phyloP scores from a whole-genome alignment of 2,888 invertebrate genomes.

The Calameuta idolon region DNA sequence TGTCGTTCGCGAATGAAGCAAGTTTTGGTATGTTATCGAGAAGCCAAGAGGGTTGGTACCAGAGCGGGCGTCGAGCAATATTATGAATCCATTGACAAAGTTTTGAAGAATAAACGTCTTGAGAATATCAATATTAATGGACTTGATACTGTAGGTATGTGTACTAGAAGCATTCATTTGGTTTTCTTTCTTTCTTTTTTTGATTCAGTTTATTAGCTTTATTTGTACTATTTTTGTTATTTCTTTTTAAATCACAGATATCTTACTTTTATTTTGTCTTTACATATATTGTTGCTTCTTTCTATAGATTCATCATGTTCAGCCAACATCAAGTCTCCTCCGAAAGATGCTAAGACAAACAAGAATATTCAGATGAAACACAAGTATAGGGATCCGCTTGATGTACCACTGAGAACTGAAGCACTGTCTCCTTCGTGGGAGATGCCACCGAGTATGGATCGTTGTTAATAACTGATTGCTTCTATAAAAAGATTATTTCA shows the following conservation, averaged over 20 bases:
- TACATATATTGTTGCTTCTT: neutral
- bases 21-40: slow-evolving; percentile 62
- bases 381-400: slow-evolving; percentile 55
- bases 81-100: slow-evolving; percentile 61
- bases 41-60: slow-evolving; percentile 60
- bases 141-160: slow-evolving; percentile 62
- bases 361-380: slow-evolving; percentile 60
- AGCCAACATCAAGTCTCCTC: slow-evolving; percentile 53
- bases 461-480: slow-evolving; percentile 10
- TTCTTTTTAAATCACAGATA: no score
- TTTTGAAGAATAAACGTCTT: slow-evolving; percentile 51
- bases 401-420: slow-evolving; percentile 54
- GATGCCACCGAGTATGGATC: neutral
- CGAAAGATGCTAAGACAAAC: slow-evolving; percentile 62
- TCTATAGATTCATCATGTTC: neutral
- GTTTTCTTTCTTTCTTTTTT: neutral
- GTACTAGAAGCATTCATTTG: neutral
- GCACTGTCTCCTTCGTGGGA: slow-evolving; percentile 60
- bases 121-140: slow-evolving; percentile 42
- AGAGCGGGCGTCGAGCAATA: slow-evolving; percentile 60
- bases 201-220: neutral
- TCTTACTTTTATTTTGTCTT: neutral
- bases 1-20: slow-evolving; percentile 65
- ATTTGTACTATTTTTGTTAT: neutral
- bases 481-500: neutral